phyloP scores from a whole-genome alignment of 2,113 vertebrate species.

The Gorsachius goisagi region DNA sequence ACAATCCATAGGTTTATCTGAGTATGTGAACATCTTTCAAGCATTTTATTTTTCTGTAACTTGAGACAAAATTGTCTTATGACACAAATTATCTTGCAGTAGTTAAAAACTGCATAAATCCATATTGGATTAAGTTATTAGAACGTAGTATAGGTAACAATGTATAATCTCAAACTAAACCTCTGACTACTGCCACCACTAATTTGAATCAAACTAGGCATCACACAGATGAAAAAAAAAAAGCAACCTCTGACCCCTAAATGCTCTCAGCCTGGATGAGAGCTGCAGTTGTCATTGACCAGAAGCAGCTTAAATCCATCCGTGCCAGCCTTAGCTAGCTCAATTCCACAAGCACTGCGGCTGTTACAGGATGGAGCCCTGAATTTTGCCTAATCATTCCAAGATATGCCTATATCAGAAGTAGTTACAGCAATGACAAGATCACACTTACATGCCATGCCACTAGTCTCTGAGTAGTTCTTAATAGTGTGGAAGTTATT shows the following conservation, averaged over 20 bases:
- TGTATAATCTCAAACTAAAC: neutral
- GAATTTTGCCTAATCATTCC: neutral
- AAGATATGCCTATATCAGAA: neutral
- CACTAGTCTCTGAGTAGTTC: neutral
- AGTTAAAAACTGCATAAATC: neutral
- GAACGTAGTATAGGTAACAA: neutral
- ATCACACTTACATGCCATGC: neutral
- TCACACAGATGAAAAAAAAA: neutral
- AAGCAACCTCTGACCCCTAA: neutral
- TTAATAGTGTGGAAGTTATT: neutral
- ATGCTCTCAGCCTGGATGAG: neutral
- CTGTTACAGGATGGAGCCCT: neutral
- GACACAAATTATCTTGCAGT: neutral
- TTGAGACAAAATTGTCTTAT: neutral
- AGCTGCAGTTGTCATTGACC: neutral
- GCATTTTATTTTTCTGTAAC: neutral
- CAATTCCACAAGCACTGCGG: neutral
- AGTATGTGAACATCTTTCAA: neutral
- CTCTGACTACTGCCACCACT: neutral
- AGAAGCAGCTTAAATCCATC: neutral
- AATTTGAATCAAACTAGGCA: neutral
- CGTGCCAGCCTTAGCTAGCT: neutral
- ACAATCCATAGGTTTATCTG: neutral
- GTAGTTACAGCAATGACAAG: neutral
- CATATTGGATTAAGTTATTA: neutral